Base-by-base conservation (phyloP, 2,797 vertebrate genomes). In the Urophycis tenuis region DNA sequence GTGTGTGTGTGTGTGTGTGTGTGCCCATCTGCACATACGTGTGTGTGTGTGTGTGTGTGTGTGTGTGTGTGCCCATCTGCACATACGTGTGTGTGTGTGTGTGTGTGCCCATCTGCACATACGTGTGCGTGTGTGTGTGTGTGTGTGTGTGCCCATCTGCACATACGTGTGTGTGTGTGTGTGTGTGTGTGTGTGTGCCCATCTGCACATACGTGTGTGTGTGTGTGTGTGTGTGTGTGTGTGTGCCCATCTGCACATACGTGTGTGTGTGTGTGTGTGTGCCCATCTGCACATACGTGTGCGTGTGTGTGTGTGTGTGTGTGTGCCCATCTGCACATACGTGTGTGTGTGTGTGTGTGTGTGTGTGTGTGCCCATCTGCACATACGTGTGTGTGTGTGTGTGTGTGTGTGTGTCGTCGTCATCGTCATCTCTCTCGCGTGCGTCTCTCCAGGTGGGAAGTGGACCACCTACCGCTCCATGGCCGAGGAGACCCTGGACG, bases 401-500 rank as follows among this genome's bases (percentile, higher is more conserved):
- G n/a, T 17, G 35, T 25, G 60, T 34, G 71, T 32, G 5, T 79
- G 1, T 1, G 6, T 10, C 15, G 69, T 2, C 36, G 5, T 35
- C 3, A 8, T 12, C 22, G 25, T 1, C 17, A 7, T 31, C 33
- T 76, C 34, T 75, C 30, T 39, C n/a, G 75, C 41, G 34, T 72
- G 41, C 74, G 74, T 78, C 39, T 72, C 30, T 75, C 2, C 82
- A 99, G 97, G 97, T 74, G 97, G 97, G 31, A 99, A 99, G 89
- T 99, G 97, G 97, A 99, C 97, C 0, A 99, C 97, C 0, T 99
- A 99, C 85, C 94, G 97, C 2, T 87, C 93, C 15, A 99, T 99
- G 97, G 96, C 96, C 0, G 93, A 97, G 81, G 97, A 99, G 82
- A 93, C 97, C 5, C 81, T 99, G 74, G 92, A 99, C 2, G 91